Base-by-base conservation (phyloP, 1,140 invertebrate genomes). In the Epicauta chinensis region DNA sequence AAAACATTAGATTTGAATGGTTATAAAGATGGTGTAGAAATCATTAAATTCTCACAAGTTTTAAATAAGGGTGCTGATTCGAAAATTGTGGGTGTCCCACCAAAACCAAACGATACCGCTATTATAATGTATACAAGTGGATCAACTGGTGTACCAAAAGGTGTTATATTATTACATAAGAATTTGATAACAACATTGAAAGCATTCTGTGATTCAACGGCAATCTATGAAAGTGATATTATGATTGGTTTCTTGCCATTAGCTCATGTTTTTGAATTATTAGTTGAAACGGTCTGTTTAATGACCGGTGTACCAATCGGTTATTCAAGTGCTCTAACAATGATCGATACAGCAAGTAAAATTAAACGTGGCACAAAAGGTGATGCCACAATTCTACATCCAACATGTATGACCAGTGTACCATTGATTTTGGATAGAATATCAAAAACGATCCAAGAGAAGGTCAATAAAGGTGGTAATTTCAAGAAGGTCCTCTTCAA, bases 91-190 rank as follows among this genome's bases (percentile, higher is more conserved):
- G 66, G 71, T 7, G 69, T 74, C 10, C 73, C 79, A 10, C 89
- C 89, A 10, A 75, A 75, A 13, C 67, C 79, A 1, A 74, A 83
- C 5, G 93, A 97, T 63, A 84, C 82, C 11, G 93, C 93, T 13
- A 93, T 97, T 60, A 89, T 97, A 35, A 97, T 97, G 93, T 97
- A 97, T 74, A 97, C 93, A 0, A 93, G 89, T 58, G 93, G 93
- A 1, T 94, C 91, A 0, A 97, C 93, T 0, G 93, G 93, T 23
- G 82, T 88, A 47, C 92, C 92, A 0, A 94, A 95, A 73, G 88
- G 88, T 17, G 88, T 91, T 1, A 65, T 90, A 16, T 67, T 91
- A n/a, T 86, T 90, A 0, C 95, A 99, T 70, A 81, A 79, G 57
- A 98, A 98, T 73, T 84, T 98, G 61, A 81, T 98, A 54, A 78